Base-by-base conservation (phyloP, 2,888 invertebrate species). In the Choreutis nemorana region DNA sequence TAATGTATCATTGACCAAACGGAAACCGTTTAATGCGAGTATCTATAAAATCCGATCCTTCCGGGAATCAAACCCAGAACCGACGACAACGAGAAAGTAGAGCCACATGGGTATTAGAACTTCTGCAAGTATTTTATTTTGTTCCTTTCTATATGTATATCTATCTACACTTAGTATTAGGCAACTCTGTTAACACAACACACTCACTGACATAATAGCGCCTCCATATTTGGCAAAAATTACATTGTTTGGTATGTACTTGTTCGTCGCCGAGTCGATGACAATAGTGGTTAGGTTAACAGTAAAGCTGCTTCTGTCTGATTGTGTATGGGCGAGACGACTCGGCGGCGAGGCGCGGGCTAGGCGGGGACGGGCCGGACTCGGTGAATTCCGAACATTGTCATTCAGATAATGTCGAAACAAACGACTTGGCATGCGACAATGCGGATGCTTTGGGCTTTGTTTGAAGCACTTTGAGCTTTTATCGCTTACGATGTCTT, bases 221-320 rank as follows among this genome's bases (percentile, higher is more conserved):
- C 54, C 55, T 48, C 73, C 73, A 61, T 72, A 75, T 72, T 71
- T 59, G 71, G 66, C 63, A 52, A 70, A 72, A 71, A 71, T 23
- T 63, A 75, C 75, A 72, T 67, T 71, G 73, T 72, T 68, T 52
- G 50, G 62, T 64, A 60, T 65, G 64, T 71, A 53, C 55, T 49
- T 48, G n/a, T n/a, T n/a, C n/a, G n/a, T n/a, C n/a, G n/a, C n/a
- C n/a, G n/a, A n/a, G n/a, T n/a, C n/a, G n/a, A n/a, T 58, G 65
- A 77, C 73, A 75, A 75, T 73, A 64, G 68, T 63, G 9, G 57
- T 58, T 71, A 73, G 9, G 57, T 58, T 71, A 73, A 75, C 75
- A 65, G 73, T 75, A 73, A 55, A 60, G 47, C 68, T 73, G 64
- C 49, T 78, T 77, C 72, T 73, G 73, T 75, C 75, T 70, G 68